Base-by-base conservation (phyloP, 2,797 vertebrate species). In the Nyctalus aviator region DNA sequence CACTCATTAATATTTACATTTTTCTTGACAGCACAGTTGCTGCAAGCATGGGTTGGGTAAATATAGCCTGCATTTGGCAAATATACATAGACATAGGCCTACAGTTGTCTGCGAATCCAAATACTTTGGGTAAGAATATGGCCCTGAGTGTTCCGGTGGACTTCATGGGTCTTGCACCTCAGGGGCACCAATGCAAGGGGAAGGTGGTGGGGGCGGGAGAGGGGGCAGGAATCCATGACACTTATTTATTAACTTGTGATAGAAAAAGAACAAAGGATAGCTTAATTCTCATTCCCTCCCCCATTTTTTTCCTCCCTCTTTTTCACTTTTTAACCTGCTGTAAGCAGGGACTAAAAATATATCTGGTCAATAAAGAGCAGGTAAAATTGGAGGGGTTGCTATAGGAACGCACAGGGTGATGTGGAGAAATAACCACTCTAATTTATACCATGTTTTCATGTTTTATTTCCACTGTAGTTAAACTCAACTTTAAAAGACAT, bases 1-100 rank as follows among this genome's bases (percentile, higher is more conserved):
- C 14, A 72, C 94, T 96, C 82, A 81, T 94, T 94, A 95, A 93
- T 85, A 96, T 97, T 96, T 96, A n/a, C 59, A 86, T 95, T 97
- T 95, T 82, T 97, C 88, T 86, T 88, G 77, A 91, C 64, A 96
- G 25, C 1, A 1, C 48, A 97, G 50, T 32, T 77, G 41, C 86
- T 95, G 91, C 66, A 76, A 95, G 78, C 35, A 53, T 44, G 79
- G 84, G 46, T 3, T 50, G 46, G 81, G 69, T 71, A 96, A 94
- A 96, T 79, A 94, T 9, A 95, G 57, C 50, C 44, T 83, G 41
- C 55, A n/a, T 68, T 85, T 87, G 69, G 71, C 64, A 91, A 85
- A 93, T 59, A 81, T 46, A 44, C 69, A 82, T 64, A 89, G 57
- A 48, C 46, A 59, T 12, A 66, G 91, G 69, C 53, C 30, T 32